Evolutionary conservation across 64 coral and sea anemone species (phyloP), one percentile per base, ranked within the genome.

Genomic region (Montipora cactus): DNA sequence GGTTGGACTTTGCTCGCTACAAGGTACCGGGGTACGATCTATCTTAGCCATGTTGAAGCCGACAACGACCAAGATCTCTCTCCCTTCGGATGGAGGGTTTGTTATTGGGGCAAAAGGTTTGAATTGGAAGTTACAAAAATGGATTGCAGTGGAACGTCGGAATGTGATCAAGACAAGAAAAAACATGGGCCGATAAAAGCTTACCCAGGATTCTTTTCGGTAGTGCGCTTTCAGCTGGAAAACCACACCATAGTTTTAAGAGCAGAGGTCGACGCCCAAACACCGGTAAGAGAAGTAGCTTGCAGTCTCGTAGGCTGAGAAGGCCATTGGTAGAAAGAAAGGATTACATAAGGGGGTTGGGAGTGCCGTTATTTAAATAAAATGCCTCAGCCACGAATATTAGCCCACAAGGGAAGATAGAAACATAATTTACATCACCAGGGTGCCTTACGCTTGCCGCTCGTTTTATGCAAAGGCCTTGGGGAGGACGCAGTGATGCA

Each of bases 171-270:
- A 3, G 45, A 49, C 16, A 11, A 8, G 44, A 44, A 47, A 22
- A 67, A 68, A 47, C 47, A 71, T 71, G 82, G 82, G 11, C 82
- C 82, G 5, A 67, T 86, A 0, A 86, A 72, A 22, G 82, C 82
- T 20, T 86, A 86, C 82, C 82, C 82, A 86, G 82, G 82, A 50
- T 70, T 86, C 66, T 86, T 71, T 72, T 86, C 82, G 45, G 82
- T 86, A 8, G 19, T 86, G 47, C 45, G 45, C 46, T 86, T 86
- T 86, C 82, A 86, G 6, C 47, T 86, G 62, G 64, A 86, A 86
- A 50, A 71, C n/a, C 82, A 86, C 47, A 86, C 46, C 7, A 86
- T 86, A 49, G 64, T 44, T 47, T 22, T 86, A 9, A 44, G 82
- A 72, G 66, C 82, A 18, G 82, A 86, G 20, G 66, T 86, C 71